A percentile compares a stretch with the other conserved stretches of the same genome.
Evolutionary conservation across 2,888 invertebrate genomes (phyloP).

Genomic region (Mylabris sibirica): DNA sequence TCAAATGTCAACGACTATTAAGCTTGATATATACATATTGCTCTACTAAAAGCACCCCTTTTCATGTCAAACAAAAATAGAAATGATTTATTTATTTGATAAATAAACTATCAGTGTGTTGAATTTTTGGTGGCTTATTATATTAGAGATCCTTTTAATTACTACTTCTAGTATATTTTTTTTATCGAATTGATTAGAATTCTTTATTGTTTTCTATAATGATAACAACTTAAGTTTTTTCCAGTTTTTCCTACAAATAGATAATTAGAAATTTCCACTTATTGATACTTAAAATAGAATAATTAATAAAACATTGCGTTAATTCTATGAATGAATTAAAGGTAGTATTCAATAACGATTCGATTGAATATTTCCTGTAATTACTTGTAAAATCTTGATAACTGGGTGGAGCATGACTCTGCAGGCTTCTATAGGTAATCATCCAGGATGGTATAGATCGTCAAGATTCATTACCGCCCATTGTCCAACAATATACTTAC

Average conservation of each 20-base stretch:
- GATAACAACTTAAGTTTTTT: too few relatives aligned
- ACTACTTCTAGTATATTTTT: too few relatives aligned
- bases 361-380: background rate
- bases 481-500: conserved; percentile 15
- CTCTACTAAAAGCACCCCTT: background rate
- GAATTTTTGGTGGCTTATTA: too few relatives aligned
- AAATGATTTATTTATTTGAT: background rate
- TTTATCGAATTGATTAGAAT: too few relatives aligned
- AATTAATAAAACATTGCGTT: background rate
- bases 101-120: background rate
- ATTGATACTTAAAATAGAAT: background rate
- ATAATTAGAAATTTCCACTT: background rate
- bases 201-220: too few relatives aligned
- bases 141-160: background rate
- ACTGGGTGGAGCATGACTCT: background rate
- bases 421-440: background rate
- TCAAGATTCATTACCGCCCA: conserved; percentile 29
- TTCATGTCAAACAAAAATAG: background rate
- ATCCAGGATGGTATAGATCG: conserved; percentile 7
- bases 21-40: background rate
- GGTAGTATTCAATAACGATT: background rate
- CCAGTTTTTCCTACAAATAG: too few relatives aligned
- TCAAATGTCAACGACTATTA: background rate
- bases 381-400: conserved; percentile 3
- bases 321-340: background rate